Evolutionary conservation across 2,888 invertebrate genomes (phyloP), one percentile per base, ranked within the genome.

Genomic region (Epistrophella euchroma): DNA sequence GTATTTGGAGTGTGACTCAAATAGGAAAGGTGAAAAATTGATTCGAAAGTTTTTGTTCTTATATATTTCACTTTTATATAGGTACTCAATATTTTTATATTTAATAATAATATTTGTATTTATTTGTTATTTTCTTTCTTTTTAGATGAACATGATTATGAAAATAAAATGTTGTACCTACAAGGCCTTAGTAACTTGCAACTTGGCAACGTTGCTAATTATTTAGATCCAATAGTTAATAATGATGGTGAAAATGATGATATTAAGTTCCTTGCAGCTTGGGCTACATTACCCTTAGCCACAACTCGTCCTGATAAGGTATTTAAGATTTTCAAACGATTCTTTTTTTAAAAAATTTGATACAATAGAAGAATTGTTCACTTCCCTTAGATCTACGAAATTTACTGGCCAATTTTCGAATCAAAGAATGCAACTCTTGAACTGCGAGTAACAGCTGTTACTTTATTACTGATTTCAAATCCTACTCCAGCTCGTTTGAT

Each of bases 141-240:
- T 3, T 50, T 4, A 95, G 96, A 94, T 88, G 95, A 95, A 62
- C 94, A 94, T 0, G 94, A 94, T 88, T 96, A 96, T 88, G 93
- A 95, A 77, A 95, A 95, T 87, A 94, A 96, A 82, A 94, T 96
- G 94, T 91, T 96, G 4, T 96, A 95, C 93, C 92, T 96, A 0
- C 95, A 96, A 90, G 96, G 95, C 0, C 91, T 96, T 0, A 94
- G 95, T 84, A 96, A 96, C 88, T 92, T 95, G 74, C 94, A 95
- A 88, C 89, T 95, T 32, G 94, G 94, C 6, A 93, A 94, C 89
- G 94, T 94, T 3, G 91, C 93, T 37, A 93, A 93, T 64, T 94
- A 93, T 88, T 90, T 94, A 84, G 92, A 93, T 76, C 94, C 94
- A 11, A 92, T 94, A 17, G 93, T 95, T 17, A 91, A 94, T 1